Percentiles rank a stretch among this genome's conserved stretches.
phyloP scores from a whole-genome alignment of 2,113 vertebrate species.

The Suricata suricatta region DNA sequence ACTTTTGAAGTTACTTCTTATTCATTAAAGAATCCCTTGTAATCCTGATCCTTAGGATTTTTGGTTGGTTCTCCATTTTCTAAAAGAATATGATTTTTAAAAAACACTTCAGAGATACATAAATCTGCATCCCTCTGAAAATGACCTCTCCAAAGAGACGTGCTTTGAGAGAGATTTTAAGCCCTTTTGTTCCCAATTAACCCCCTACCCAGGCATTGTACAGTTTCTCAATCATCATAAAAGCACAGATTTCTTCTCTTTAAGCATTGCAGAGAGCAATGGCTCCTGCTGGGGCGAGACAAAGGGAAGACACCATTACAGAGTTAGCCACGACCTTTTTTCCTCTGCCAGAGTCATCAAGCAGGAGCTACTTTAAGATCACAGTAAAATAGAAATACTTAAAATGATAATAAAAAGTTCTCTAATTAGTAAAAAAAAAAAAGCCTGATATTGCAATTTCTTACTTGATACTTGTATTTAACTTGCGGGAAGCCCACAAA shows the following conservation, averaged over 20 bases:
- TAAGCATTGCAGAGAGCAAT: constrained; percentile 4
- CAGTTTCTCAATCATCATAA: constrained; percentile 49
- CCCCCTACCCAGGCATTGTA: not conserved
- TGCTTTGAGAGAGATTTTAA: constrained; percentile 13
- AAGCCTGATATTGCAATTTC: not conserved
- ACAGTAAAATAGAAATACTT: not conserved
- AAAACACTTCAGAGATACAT: not conserved
- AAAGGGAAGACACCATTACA: constrained; percentile 19
- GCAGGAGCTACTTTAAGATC: not conserved
- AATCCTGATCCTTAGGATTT: not conserved
- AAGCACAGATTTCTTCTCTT: constrained; percentile 50
- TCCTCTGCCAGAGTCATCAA: not conserved
- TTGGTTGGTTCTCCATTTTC: not conserved
- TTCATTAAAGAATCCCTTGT: not conserved
- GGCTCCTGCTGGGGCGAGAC: not conserved
- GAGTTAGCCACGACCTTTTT: not conserved
- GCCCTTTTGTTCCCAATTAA: constrained; percentile 53
- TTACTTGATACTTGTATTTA: constrained; percentile 34
- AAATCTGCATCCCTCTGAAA: not conserved
- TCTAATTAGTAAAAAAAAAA: constrained; percentile 25
- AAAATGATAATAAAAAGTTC: constrained; percentile 27
- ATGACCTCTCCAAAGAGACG: not conserved
- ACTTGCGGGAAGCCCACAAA: not conserved
- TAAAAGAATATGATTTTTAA: not conserved
- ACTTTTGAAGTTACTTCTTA: constrained; percentile 5